Evolutionary conservation across 2,888 invertebrate genomes (phyloP).

Genomic region (Stenodema calcarata): DNA sequence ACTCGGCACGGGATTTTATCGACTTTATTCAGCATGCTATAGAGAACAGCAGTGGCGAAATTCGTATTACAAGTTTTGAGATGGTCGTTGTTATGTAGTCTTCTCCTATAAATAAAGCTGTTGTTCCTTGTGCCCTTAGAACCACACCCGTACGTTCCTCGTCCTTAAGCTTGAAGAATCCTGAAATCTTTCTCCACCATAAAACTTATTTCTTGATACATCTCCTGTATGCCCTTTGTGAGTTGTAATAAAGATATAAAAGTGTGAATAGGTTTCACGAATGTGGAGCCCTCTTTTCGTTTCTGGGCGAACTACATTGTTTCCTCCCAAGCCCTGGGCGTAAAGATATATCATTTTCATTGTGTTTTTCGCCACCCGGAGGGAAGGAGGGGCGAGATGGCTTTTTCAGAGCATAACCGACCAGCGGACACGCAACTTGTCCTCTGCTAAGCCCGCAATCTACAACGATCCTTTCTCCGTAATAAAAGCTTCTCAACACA

Average conservation of each 20-base stretch:
- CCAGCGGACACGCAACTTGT: slow-evolving; percentile 13
- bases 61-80: background rate
- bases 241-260: slow-evolving; percentile 43
- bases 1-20: no score
- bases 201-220: slow-evolving; percentile 31
- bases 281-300: background rate
- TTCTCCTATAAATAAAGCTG: background rate
- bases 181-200: slow-evolving; percentile 32
- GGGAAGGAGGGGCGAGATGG: background rate
- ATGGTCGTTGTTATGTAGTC: background rate
- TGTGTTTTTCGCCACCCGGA: slow-evolving; percentile 20
- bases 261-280: slow-evolving; percentile 47
- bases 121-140: slow-evolving; percentile 21
- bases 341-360: slow-evolving; percentile 46
- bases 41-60: no score
- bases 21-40: no score
- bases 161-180: background rate
- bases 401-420: slow-evolving; percentile 36
- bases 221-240: slow-evolving; percentile 19
- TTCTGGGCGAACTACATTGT: slow-evolving; percentile 34
- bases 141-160: background rate
- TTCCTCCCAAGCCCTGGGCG: slow-evolving; percentile 2
- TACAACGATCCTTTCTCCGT: background rate
- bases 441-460: background rate
- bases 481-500: background rate